Conservation (phyloP, 2,797 vertebrate genomes). For the Pyrocephalus nanus region DNA sequence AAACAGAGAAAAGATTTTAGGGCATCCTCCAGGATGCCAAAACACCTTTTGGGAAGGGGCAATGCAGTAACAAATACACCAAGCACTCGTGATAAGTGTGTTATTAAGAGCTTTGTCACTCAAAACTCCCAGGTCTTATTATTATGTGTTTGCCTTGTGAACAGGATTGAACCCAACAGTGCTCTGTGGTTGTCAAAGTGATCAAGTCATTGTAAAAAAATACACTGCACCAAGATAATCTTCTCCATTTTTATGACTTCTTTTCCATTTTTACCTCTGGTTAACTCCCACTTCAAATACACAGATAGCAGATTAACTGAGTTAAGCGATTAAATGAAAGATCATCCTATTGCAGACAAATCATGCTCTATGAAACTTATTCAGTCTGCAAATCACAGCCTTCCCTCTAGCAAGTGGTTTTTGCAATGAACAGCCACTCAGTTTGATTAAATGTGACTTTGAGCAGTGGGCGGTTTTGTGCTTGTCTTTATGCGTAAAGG, state of each 20-base stretch:
- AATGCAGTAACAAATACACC: not conserved
- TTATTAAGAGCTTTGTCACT: not conserved
- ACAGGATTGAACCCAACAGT: not conserved
- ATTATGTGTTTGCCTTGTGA: not conserved
- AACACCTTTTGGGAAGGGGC: not conserved
- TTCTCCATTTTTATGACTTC: not conserved
- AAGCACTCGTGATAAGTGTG: not conserved
- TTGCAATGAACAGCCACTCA: constrained; percentile 30
- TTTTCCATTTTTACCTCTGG: constrained; percentile 19
- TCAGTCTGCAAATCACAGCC: constrained; percentile 10
- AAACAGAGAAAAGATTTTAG: not conserved
- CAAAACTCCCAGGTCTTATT: not conserved
- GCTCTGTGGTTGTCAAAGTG: not conserved
- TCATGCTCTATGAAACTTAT: not conserved
- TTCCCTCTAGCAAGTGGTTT: constrained; percentile 28
- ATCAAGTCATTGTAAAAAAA: not conserved
- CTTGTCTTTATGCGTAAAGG: constrained; percentile 37
- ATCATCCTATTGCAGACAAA: not conserved
- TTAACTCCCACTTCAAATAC: not conserved
- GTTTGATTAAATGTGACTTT: constrained; percentile 57
- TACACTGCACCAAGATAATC: not conserved
- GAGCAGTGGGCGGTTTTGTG: constrained; percentile 44
- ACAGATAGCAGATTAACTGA: not conserved
- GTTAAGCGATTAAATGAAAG: not conserved
- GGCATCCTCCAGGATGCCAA: not conserved